These are phyloP conservation scores for Hermetia illucens DNA, from an alignment of 1,140 invertebrate genomes.

Conservation along the genomic window DNA sequence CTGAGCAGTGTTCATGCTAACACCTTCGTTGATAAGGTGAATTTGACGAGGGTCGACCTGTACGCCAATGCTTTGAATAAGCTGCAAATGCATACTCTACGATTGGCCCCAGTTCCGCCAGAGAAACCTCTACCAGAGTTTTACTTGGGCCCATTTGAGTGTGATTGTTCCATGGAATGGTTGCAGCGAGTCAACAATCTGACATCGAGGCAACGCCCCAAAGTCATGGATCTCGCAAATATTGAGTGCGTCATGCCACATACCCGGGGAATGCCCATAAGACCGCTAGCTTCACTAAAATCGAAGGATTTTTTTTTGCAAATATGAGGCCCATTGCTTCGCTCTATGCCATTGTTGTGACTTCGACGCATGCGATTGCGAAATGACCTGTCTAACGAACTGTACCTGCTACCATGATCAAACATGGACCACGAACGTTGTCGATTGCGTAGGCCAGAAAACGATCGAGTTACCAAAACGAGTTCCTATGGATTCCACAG, in stretches of 20 bases:
- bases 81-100: slow-evolving; percentile 64
- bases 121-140: slow-evolving; percentile 64
- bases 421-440: slow-evolving; percentile 83
- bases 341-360: slow-evolving; percentile 87
- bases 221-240: slow-evolving; percentile 74
- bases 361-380: slow-evolving; percentile 88
- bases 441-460: slow-evolving; percentile 70
- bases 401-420: slow-evolving; percentile 87
- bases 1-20: slow-evolving; percentile 64
- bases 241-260: slow-evolving; percentile 73
- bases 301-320: slow-evolving; percentile 77
- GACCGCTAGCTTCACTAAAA: slow-evolving; percentile 48
- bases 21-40: slow-evolving; percentile 71
- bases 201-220: slow-evolving; percentile 65
- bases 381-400: slow-evolving; percentile 84
- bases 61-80: slow-evolving; percentile 73
- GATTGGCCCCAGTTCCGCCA: slow-evolving; percentile 52
- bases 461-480: slow-evolving; percentile 62
- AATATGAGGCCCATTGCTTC: slow-evolving; percentile 85
- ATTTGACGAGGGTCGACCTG: slow-evolving; percentile 73
- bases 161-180: slow-evolving; percentile 89
- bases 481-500: slow-evolving; percentile 87
- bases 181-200: slow-evolving; percentile 73
- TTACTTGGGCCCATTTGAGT: slow-evolving; percentile 76
- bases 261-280: slow-evolving; percentile 48